Percentiles rank a stretch among this genome's conserved stretches.
These are phyloP conservation scores for Synanthedon tipuliformis DNA, from an alignment of 2,888 invertebrate genomes.

Conservation along the genomic window DNA sequence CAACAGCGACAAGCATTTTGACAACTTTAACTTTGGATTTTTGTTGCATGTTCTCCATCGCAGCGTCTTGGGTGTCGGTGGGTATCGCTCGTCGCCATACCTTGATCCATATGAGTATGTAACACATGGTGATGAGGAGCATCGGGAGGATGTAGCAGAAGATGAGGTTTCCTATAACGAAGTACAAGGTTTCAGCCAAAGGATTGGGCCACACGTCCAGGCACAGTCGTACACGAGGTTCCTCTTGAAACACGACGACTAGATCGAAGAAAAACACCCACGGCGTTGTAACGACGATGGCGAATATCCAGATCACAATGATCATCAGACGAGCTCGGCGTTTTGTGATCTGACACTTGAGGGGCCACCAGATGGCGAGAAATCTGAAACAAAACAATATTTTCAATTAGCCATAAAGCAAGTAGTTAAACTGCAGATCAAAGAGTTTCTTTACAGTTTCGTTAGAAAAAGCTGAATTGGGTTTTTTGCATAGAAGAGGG, in stretches of 20 bases:
- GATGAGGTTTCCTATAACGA: slow-evolving; percentile 88
- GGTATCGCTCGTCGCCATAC: slow-evolving; percentile 91
- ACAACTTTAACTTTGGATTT: slow-evolving; percentile 95
- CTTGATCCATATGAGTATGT: slow-evolving; percentile 91
- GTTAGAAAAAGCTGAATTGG: too few species aligned
- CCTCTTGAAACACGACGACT: slow-evolving; percentile 78
- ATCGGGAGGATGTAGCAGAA: slow-evolving; percentile 93
- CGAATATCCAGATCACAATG: slow-evolving; percentile 89
- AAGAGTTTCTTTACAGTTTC: not conserved
- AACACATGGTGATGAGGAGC: slow-evolving; percentile 91
- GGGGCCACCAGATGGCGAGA: slow-evolving; percentile 94
- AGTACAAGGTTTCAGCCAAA: slow-evolving; percentile 85
- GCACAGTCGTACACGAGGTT: slow-evolving; percentile 81
- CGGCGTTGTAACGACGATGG: slow-evolving; percentile 85
- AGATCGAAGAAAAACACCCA: slow-evolving; percentile 93
- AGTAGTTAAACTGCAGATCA: not conserved
- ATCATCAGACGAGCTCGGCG: slow-evolving; percentile 89
- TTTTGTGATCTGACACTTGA: slow-evolving; percentile 91
- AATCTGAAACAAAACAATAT: slow-evolving; percentile 78
- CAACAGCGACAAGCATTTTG: slow-evolving; percentile 93
- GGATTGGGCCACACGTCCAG: slow-evolving; percentile 89
- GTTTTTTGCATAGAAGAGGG: slow-evolving; percentile 4
- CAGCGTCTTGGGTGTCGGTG: slow-evolving; percentile 89
- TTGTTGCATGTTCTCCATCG: slow-evolving; percentile 92
- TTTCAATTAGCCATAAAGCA: not conserved